These are phyloP conservation scores for Melanostigma gelatinosum DNA, from an alignment of 2,113 vertebrate genomes.

Conservation along the genomic window DNA sequence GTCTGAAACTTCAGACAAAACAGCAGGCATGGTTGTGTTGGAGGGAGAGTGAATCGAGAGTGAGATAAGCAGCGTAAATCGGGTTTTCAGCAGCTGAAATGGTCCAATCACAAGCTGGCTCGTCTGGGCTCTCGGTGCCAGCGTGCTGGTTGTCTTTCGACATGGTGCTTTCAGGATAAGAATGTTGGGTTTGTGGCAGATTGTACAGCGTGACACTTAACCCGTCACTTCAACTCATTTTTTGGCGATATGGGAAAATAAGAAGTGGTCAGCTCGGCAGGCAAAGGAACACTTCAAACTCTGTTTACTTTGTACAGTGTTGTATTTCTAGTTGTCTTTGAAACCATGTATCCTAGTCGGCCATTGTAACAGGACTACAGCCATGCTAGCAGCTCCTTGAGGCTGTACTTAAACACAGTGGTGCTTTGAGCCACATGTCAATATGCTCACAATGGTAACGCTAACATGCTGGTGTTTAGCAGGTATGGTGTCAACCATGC, in stretches of 20 bases:
- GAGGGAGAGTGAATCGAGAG: slow-evolving; percentile 12
- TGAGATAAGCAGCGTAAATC: slow-evolving; percentile 32
- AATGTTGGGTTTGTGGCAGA: slow-evolving; percentile 20
- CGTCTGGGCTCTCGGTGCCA: background rate
- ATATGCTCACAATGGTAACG: background rate
- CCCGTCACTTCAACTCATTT: slow-evolving; percentile 13
- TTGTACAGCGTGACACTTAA: slow-evolving; percentile 19
- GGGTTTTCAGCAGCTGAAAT: slow-evolving; percentile 31
- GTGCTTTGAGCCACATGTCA: background rate
- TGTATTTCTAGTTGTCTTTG: slow-evolving; percentile 1
- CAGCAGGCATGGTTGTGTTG: slow-evolving; percentile 34
- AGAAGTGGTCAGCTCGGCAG: slow-evolving; percentile 29
- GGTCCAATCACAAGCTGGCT: slow-evolving; percentile 13
- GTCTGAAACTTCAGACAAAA: slow-evolving; percentile 38
- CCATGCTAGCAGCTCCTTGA: background rate
- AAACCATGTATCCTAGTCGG: background rate
- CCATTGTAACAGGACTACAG: background rate
- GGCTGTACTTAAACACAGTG: background rate
- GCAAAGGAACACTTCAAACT: slow-evolving; percentile 10
- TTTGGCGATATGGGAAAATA: background rate
- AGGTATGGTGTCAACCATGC: background rate
- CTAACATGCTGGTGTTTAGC: background rate
- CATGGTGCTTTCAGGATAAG: slow-evolving; percentile 13
- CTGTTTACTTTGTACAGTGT: slow-evolving; percentile 23
- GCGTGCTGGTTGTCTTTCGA: slow-evolving; percentile 20